These are phyloP conservation scores for Etheostoma nigrum DNA, from an alignment of 2,797 vertebrate genomes.

Conservation along the genomic window DNA sequence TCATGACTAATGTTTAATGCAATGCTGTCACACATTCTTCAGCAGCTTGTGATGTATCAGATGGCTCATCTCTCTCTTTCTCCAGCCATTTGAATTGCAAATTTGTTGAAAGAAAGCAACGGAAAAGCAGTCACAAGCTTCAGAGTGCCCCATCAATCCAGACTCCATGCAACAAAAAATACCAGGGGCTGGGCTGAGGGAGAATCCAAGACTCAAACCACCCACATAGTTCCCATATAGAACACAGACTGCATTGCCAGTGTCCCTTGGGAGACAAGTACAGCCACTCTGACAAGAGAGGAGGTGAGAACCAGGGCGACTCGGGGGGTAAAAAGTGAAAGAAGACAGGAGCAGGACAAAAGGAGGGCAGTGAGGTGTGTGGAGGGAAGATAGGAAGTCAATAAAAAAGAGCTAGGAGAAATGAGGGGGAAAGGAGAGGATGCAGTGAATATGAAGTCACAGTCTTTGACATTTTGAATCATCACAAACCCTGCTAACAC, in stretches of 20 bases:
- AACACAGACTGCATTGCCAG: slow-evolving; percentile 17
- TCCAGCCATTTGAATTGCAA: slow-evolving; percentile 56
- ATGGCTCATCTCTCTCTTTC: slow-evolving; percentile 17
- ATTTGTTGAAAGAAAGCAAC: slow-evolving; percentile 27
- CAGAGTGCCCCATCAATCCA: slow-evolving; percentile 1
- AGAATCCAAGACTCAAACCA: slow-evolving; percentile 12
- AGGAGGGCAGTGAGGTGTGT: slow-evolving; percentile 17
- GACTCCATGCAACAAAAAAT: slow-evolving; percentile 6
- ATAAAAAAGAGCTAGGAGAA: slow-evolving; percentile 6
- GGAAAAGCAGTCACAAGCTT: slow-evolving; percentile 17
- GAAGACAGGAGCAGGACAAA: slow-evolving; percentile 1
- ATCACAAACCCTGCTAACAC: slow-evolving; percentile 16
- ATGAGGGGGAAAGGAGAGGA: background rate
- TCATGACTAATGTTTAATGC: background rate
- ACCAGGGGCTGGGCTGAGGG: slow-evolving; percentile 6
- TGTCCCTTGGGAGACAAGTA: slow-evolving; percentile 32
- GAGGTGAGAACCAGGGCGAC: slow-evolving; percentile 5
- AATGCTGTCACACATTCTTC: slow-evolving; percentile 10
- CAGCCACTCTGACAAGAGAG: slow-evolving; percentile 18
- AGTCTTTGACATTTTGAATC: slow-evolving; percentile 36
- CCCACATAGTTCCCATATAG: slow-evolving; percentile 32
- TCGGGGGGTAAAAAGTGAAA: background rate
- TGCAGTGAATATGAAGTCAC: slow-evolving; percentile 14
- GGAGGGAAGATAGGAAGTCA: slow-evolving; percentile 17
- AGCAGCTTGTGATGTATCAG: slow-evolving; percentile 24